Base-by-base conservation (phyloP, 2,888 invertebrate genomes). In the Panorpa germanica region DNA sequence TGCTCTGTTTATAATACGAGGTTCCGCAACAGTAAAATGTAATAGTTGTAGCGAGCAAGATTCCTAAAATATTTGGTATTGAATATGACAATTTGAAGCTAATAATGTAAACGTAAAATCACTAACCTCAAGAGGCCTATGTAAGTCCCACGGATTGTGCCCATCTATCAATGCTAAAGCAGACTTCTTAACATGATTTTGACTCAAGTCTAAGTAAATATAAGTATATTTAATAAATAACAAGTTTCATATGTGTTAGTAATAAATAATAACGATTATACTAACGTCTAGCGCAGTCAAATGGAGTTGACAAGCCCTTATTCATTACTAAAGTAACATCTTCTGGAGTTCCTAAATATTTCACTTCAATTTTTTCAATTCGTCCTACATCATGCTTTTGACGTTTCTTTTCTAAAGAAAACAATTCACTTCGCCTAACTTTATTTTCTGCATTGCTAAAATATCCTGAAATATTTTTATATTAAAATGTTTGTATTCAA, bases 321-420 rank as follows among this genome's bases (percentile, higher is more conserved):
- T 96, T 96, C 91, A 96, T 91, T 13, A 80, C 49, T 33, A 95
- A 52, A 2, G 70, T 70, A 14, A 69, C 63, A 41, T 76, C 70
- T 44, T 80, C 71, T 0, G 80, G 76, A 1, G 67, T 46, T 0
- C 85, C 85, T 39, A 68, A 61, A 47, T 80, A 83, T 34, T 69
- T 64, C 0, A 95, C 78, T 53, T 81, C 70, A 32, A 95, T 86
- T 59, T 95, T 95, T 46, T 93, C 86, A 34, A 95, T 62, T 45
- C 93, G 63, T 1, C 86, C 85, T 7, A 93, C 61, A 9, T 63
- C 56, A 18, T 71, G 66, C 25, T 53, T 48, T 48, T 91, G 90
- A 1, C 76, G 62, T 37, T 69, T 65, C 45, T 71, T 67, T 49
- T 95, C 93, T 23, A 70, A 49, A 4, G 67, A 58, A 47, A 91